These are phyloP conservation scores for Eupithecia subumbrata DNA, from an alignment of 2,888 invertebrate species.

Conservation along the genomic window DNA sequence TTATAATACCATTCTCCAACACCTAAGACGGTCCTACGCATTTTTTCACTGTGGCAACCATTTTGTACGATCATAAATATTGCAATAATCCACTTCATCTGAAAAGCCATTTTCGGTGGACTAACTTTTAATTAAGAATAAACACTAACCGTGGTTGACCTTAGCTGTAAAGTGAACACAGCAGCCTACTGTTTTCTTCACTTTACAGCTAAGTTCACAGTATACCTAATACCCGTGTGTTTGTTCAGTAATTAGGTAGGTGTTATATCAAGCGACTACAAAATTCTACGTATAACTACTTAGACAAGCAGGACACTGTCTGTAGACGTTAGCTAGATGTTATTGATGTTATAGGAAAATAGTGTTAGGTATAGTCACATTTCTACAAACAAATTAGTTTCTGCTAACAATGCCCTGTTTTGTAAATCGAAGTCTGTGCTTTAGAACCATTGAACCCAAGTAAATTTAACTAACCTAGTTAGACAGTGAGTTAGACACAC, in stretches of 20 bases:
- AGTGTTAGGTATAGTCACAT: neutral
- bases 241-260: neutral
- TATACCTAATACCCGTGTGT: neutral
- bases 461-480: too few relatives aligned
- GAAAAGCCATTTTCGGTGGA: neutral
- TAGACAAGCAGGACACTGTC: too few relatives aligned
- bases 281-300: neutral
- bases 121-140: neutral
- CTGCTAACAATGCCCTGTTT: conserved; percentile 26
- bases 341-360: too few relatives aligned
- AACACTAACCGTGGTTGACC: neutral
- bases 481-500: too few relatives aligned
- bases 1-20: conserved; percentile 65
- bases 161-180: neutral
- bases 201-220: neutral
- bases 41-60: conserved; percentile 34
- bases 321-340: too few relatives aligned
- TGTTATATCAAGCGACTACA: neutral
- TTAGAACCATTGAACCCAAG: too few relatives aligned
- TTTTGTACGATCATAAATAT: neutral
- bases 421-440: conserved; percentile 6
- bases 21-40: conserved; percentile 56
- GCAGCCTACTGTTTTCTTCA: neutral
- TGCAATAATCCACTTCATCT: neutral
- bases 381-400: neutral